Conservation (phyloP, 2,888 invertebrate species). For the Cephonodes hylas region DNA sequence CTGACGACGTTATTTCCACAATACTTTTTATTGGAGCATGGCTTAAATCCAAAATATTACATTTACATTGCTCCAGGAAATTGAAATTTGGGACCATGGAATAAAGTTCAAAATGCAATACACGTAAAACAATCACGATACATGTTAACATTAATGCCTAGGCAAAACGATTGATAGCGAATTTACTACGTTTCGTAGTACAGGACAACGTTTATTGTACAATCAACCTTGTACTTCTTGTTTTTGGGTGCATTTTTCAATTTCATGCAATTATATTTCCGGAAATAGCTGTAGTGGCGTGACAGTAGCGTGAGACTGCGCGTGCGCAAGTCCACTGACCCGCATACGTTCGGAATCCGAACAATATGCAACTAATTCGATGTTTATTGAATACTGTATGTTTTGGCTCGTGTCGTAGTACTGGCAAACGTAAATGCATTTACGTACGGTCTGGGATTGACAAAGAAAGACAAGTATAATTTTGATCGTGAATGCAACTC, state of each 20-base stretch:
- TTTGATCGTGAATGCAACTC: background rate
- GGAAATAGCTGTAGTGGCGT: slow-evolving; percentile 62
- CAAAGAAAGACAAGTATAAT: background rate
- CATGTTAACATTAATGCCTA: background rate
- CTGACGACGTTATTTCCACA: slow-evolving; percentile 23
- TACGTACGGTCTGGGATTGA: background rate
- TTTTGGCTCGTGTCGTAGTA: background rate
- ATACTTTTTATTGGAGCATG: background rate
- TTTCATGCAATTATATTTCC: slow-evolving; percentile 28
- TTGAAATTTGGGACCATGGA: background rate
- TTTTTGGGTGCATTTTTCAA: background rate
- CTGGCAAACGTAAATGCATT: background rate
- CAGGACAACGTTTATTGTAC: background rate
- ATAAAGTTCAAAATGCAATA: background rate
- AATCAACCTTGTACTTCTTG: background rate
- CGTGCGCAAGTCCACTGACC: slow-evolving; percentile 65
- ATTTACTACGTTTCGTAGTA: slow-evolving; percentile 6
- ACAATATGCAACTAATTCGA: background rate
- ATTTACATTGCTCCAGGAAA: background rate
- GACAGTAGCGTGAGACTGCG: slow-evolving; percentile 30
- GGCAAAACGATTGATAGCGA: background rate
- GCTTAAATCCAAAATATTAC: background rate
- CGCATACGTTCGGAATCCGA: slow-evolving; percentile 35
- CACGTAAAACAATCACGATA: background rate
- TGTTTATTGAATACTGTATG: slow-evolving; percentile 9